These are phyloP conservation scores for Pedicia rivosa DNA, from an alignment of 2,888 invertebrate genomes.

Conservation along the genomic window DNA sequence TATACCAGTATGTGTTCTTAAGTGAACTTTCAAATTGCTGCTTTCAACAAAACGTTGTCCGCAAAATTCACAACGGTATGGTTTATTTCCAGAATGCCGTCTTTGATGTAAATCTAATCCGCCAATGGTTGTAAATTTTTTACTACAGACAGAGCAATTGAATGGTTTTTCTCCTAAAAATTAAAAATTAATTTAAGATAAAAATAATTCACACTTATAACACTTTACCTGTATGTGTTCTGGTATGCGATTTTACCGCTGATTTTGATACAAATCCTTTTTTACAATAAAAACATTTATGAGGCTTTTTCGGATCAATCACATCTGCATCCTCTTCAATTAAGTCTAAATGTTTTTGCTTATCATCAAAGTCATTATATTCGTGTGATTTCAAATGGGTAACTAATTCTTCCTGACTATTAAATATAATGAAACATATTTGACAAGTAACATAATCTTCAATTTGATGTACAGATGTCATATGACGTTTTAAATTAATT, in stretches of 20 bases:
- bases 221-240: slow-evolving; percentile 11
- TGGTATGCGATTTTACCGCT: slow-evolving; percentile 8
- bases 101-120: slow-evolving; percentile 11
- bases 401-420: background rate
- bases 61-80: slow-evolving; percentile 19
- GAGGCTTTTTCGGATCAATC: background rate
- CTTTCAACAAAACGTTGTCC: slow-evolving; percentile 21
- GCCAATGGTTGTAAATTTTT: slow-evolving; percentile 12
- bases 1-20: slow-evolving; percentile 23
- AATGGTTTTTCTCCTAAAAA: slow-evolving; percentile 13
- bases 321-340: background rate
- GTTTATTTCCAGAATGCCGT: slow-evolving; percentile 15
- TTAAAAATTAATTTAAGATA: too few relatives aligned
- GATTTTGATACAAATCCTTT: slow-evolving; percentile 10
- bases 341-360: too few relatives aligned
- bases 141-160: slow-evolving; percentile 9
- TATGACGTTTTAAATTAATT: slow-evolving; percentile 10
- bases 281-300: slow-evolving; percentile 5
- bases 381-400: slow-evolving; percentile 4
- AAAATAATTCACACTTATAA: too few relatives aligned
- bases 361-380: background rate
- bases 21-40: slow-evolving; percentile 23
- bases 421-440: slow-evolving; percentile 6
- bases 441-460: slow-evolving; percentile 1
- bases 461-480: slow-evolving; percentile 6